Conservation (phyloP, 2,113 vertebrate genomes). For the Mesoclemmys tuberculata region DNA sequence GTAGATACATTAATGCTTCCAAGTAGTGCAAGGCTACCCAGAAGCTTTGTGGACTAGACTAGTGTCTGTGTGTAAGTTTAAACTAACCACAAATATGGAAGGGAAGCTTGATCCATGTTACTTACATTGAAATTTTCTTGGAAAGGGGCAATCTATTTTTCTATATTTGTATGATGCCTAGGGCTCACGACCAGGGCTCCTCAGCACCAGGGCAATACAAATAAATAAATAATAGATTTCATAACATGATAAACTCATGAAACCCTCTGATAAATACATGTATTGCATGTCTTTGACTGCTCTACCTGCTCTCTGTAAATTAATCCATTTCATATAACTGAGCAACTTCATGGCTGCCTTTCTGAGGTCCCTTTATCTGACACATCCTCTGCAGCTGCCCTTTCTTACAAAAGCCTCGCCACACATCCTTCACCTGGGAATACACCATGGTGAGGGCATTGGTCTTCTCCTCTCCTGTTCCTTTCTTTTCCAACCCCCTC, state of each 20-base stretch:
- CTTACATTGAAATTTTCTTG: not conserved
- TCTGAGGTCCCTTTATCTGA: not conserved
- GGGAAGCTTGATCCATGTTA: not conserved
- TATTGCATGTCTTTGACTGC: not conserved
- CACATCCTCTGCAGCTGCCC: not conserved
- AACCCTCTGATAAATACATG: not conserved
- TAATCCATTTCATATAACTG: rapidly evolving
- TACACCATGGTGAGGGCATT: not conserved
- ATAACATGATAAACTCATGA: rapidly evolving
- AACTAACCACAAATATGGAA: not conserved
- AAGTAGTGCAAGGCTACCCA: not conserved
- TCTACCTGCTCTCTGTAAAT: not conserved
- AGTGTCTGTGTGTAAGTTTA: not conserved
- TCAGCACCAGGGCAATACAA: not conserved
- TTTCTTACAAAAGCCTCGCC: not conserved
- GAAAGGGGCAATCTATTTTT: not conserved
- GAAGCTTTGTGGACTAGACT: not conserved
- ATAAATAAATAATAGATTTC: not conserved
- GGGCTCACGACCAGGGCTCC: not conserved
- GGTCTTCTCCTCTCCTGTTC: not conserved
- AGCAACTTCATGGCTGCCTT: not conserved
- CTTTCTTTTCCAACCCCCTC: not conserved
- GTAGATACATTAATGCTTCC: not conserved
- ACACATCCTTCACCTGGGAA: not conserved
- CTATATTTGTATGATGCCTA: not conserved